Evolutionary conservation across 1,140 invertebrate species (phyloP).

Genomic region (Euwallacea similis): DNA sequence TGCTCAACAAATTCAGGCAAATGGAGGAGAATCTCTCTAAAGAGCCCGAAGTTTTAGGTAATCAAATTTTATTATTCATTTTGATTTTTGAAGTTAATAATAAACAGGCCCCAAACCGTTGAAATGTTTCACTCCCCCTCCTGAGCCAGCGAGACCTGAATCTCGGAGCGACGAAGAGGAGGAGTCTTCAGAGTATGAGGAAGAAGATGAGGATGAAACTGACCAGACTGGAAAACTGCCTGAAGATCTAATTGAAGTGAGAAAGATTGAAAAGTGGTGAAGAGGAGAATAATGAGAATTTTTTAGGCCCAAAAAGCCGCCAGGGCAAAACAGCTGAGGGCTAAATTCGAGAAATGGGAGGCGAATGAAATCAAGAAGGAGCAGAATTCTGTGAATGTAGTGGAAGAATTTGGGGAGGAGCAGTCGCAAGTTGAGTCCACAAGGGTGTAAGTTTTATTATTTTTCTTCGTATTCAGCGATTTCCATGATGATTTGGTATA

Average conservation of each 20-base stretch:
- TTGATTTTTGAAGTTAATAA: neutral
- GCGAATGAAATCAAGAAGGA: conserved; percentile 66
- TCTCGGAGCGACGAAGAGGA: conserved; percentile 57
- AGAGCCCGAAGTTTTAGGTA: conserved; percentile 61
- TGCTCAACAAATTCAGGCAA: conserved; percentile 84
- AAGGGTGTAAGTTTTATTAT: conserved; percentile 57
- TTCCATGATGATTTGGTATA: neutral
- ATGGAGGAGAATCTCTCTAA: conserved; percentile 73
- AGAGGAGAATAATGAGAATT: neutral
- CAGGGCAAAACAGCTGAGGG: conserved; percentile 81
- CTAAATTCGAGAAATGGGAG: conserved; percentile 91
- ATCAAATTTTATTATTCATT: neutral
- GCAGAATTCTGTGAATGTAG: conserved; percentile 50
- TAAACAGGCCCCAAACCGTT: conserved; percentile 71
- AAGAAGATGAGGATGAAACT: conserved; percentile 61
- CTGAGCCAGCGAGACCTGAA: conserved; percentile 63
- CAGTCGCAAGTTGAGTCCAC: conserved; percentile 71
- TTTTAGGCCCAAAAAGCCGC: conserved; percentile 74
- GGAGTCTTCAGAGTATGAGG: conserved; percentile 56
- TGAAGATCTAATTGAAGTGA: conserved; percentile 44
- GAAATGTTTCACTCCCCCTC: conserved; percentile 86
- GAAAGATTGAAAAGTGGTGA: neutral
- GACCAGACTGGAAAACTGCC: conserved; percentile 54
- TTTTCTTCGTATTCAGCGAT: neutral
- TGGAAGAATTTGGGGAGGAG: conserved; percentile 60